Conservation (phyloP, 2,888 invertebrate genomes). For the Ophion costatus region DNA sequence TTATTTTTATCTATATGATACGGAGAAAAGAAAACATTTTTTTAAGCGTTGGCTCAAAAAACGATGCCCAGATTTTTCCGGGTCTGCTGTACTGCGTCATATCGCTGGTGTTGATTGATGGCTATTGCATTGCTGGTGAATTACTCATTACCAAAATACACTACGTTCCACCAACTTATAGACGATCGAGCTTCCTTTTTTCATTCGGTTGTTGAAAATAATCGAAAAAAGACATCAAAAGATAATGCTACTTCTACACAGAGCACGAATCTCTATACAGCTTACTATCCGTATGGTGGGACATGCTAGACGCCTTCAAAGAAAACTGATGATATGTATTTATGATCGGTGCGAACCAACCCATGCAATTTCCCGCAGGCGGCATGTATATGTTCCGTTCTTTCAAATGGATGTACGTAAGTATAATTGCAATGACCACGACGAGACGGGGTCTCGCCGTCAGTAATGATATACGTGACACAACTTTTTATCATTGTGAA, state of each 20-base stretch:
- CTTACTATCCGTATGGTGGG: conserved; percentile 43
- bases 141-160: conserved; percentile 65
- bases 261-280: conserved; percentile 34
- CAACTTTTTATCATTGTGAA: neutral
- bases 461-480: neutral
- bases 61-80: neutral
- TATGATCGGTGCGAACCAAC: conserved; percentile 33
- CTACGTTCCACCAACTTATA: neutral
- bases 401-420: conserved; percentile 43
- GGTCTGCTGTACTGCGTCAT: neutral
- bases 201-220: no score
- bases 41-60: neutral
- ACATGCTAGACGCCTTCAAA: neutral
- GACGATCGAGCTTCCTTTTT: neutral
- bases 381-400: conserved; percentile 38
- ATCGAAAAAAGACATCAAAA: no score
- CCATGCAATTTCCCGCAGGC: conserved; percentile 32
- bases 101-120: conserved; percentile 54
- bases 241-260: neutral
- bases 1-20: neutral
- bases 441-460: no score
- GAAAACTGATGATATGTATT: conserved; percentile 43
- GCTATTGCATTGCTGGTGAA: conserved; percentile 64
- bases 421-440: neutral
- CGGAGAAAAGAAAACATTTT: neutral